Evolutionary conservation across 2,113 vertebrate species (phyloP), one percentile per base, ranked within the genome.

Genomic region (Mirounga angustirostris): DNA sequence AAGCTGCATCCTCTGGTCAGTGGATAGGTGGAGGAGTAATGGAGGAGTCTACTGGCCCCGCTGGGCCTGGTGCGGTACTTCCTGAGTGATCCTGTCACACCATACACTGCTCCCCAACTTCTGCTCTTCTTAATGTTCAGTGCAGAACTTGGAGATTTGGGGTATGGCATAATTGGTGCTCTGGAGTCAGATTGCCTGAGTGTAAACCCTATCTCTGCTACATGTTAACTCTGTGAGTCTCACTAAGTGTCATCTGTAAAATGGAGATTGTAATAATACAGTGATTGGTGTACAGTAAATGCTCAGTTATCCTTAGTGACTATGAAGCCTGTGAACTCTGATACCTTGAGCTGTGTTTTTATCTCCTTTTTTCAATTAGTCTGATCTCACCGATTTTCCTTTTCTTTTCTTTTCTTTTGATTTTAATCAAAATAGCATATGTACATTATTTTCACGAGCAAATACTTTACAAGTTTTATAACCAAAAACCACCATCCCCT

Each of bases 391-490:
- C 15, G 2, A 54, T 54, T 54, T 54, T 54, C 54, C 54, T 54
- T 54, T 54, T 16, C 13, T 54, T 54, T 54, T 54, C 54, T 54
- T 54, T 54, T 16, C 54, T 54, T 54, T 54, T 54, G 54, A 54
- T 54, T 54, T 54, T 54, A 54, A 54, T 54, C 52, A 43, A 96
- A 84, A 43, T 84, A 43, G 40, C 40, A 54, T 54, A 67, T 73
- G 28, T 54, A n/a, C 24, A 40, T 79, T 59, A 50, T 69, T 95
- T 84, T 76, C 40, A 89, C 59, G 58, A 65, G 30, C 74, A 95
- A 95, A 83, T 36, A 40, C 30, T 89, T 94, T 63, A 7, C n/a
- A 56, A 91, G 46, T 81, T n/a, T 81, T 87, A 65, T 28, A 83
- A 83, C 46, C 88, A 26, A 43, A 87, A 89, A 30, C n/a, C 46